Evolutionary conservation across 2,888 invertebrate species (phyloP).

Genomic region (Serripes groenlandicus): DNA sequence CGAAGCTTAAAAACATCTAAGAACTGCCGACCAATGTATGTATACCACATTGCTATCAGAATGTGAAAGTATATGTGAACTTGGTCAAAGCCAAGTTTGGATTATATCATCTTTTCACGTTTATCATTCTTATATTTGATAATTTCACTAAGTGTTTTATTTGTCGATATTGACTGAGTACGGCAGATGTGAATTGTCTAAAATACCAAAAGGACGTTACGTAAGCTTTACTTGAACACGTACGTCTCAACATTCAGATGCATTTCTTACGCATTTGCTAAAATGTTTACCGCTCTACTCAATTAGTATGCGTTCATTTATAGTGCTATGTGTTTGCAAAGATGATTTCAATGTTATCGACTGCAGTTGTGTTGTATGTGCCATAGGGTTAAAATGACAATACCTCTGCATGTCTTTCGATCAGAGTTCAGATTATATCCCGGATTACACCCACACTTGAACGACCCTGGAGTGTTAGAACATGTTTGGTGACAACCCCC

Average conservation of each 20-base stretch:
- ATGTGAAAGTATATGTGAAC: background rate
- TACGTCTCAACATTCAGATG: background rate
- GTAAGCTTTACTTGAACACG: background rate
- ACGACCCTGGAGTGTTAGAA: constrained; percentile 23
- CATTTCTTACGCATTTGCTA: background rate
- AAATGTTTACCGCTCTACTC: too few relatives aligned
- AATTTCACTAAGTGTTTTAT: background rate
- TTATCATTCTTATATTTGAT: background rate
- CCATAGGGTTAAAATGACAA: background rate
- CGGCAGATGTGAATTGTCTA: background rate
- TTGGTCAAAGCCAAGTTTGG: background rate
- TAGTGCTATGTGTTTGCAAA: background rate
- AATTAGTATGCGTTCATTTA: too few relatives aligned
- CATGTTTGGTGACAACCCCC: constrained; percentile 37
- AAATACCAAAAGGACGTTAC: background rate
- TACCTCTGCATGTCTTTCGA: constrained; percentile 1
- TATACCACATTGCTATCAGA: background rate
- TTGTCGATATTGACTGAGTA: background rate
- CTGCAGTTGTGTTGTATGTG: background rate
- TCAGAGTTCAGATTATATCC: constrained; percentile 30
- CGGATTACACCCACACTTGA: constrained; percentile 31
- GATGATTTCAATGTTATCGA: background rate
- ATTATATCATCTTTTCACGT: background rate
- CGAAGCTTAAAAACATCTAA: background rate
- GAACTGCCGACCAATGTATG: background rate